Evolutionary conservation across 2,797 vertebrate species (phyloP), one percentile per base, ranked within the genome.

Genomic region (Microctenopoma stevenorrisi): DNA sequence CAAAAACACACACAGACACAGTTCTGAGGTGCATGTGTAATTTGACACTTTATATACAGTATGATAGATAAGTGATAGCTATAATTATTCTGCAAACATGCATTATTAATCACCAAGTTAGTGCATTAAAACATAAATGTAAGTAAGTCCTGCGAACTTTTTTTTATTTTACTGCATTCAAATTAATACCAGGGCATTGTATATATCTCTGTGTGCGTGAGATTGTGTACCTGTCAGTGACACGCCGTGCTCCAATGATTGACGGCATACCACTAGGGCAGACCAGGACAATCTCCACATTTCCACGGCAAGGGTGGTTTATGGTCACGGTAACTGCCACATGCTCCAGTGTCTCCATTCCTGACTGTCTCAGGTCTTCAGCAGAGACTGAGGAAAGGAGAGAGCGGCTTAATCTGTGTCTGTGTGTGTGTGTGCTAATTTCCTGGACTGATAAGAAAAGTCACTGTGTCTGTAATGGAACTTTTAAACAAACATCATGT

Each of bases 231-330:
- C 91, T 94, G 93, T 99, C 98, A 74, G 96, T 69, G 70, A 85
- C 91, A 28, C 98, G 92, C 0, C 94, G 91, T 4, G 97, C 93
- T 12, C 96, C 97, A 0, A 99, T 94, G 48, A 96, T 89, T 0
- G 98, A 99, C 49, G 89, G 84, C 92, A 97, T 97, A 14, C 96
- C 96, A 0, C 97, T 98, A 82, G 98, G 98, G 79, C 98, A 99
- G 26, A 93, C 64, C 6, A 99, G 91, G 66, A 88, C 67, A 5
- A 97, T 86, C 83, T 98, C 96, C 87, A 99, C 73, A 62, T 94
- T 96, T 71, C 98, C 97, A 0, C 98, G 96, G 60, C 96, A 94
- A 0, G 95, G 95, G 58, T 98, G 96, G 22, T 76, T 89, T 40
- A 98, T 92, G 5, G 95, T 96, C 79, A 99, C 84, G 0, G 96